These are phyloP conservation scores for Papilio helenus DNA, from an alignment of 1,140 invertebrate species.

Conservation along the genomic window DNA sequence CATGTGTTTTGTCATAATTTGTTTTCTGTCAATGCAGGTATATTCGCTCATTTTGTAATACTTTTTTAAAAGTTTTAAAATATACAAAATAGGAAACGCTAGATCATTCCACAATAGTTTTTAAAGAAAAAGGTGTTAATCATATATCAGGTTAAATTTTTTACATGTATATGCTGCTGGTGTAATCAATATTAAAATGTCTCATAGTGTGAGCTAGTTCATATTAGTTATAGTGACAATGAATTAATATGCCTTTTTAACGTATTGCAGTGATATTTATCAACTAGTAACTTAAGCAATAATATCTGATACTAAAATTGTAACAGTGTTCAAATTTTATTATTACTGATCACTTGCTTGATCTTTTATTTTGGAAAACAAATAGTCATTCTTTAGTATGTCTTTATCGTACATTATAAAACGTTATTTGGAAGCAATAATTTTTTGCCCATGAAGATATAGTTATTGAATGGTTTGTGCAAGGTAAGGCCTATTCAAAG, in stretches of 20 bases:
- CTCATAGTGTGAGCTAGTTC: too few relatives aligned
- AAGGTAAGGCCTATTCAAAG: background rate
- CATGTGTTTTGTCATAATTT: constrained; percentile 24
- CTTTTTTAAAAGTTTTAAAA: background rate
- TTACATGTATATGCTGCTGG: background rate
- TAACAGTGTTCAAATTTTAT: background rate
- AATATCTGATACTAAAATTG: background rate
- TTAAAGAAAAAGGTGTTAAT: constrained; percentile 2
- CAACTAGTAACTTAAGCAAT: background rate
- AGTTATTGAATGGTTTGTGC: background rate
- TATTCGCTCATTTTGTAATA: background rate
- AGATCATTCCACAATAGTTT: constrained; percentile 1
- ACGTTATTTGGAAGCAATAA: background rate
- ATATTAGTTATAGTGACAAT: too few relatives aligned
- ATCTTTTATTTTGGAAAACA: background rate
- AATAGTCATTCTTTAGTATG: background rate
- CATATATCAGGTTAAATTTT: background rate
- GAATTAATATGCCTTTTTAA: too few relatives aligned
- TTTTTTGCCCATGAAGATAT: background rate
- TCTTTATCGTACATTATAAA: background rate
- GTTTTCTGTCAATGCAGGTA: constrained; percentile 1
- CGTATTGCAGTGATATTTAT: background rate
- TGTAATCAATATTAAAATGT: background rate
- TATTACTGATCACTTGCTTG: background rate
- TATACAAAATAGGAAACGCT: background rate